Base-by-base conservation (phyloP, 1,140 invertebrate genomes). In the Antheraea pernyi region DNA sequence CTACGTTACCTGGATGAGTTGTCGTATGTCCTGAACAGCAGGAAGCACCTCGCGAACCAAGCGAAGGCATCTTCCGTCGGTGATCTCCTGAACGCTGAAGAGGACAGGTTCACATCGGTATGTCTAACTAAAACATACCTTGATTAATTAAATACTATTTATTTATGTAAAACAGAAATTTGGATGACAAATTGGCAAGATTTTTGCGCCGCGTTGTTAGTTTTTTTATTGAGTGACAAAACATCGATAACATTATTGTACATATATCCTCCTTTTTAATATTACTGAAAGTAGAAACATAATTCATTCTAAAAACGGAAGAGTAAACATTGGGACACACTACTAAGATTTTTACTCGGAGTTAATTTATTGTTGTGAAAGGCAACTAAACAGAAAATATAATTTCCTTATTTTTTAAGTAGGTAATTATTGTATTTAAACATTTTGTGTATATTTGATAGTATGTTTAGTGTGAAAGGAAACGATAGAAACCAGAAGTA, bases 1-100 rank as follows among this genome's bases (percentile, higher is more conserved):
- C 74, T 93, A 39, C 78, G 89, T 46, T 93, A 93, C 81, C 82
- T 93, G 86, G 91, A 92, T 82, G 91, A 93, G 79, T 75, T 93
- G 72, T 91, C 91, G 18, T 89, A 86, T 69, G 91, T 93, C 48
- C 78, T 93, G 79, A 90, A 91, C 65, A 85, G 79, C 72, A 78
- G 91, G 68, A 78, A 84, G 75, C 86, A 90, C 62, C 74, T 89
- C 37, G 78, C 88, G 65, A 82, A 69, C 58, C 88, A 89, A 73
- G 80, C 84, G 65, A 88, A 85, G 71, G 88, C 90, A 82, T 91
- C 91, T 22, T 91, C 86, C 13, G 91, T 92, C 16, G 91, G 90
- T 11, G 89, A 93, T 73, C 86, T 93, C 59, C 83, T 93, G 0
- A 88, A 88, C 36, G 79, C 90, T 39, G 89, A 90, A 22, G 89